Evolutionary conservation across 2,797 vertebrate genomes (phyloP).

Genomic region (Pantherophis vulpinus): DNA sequence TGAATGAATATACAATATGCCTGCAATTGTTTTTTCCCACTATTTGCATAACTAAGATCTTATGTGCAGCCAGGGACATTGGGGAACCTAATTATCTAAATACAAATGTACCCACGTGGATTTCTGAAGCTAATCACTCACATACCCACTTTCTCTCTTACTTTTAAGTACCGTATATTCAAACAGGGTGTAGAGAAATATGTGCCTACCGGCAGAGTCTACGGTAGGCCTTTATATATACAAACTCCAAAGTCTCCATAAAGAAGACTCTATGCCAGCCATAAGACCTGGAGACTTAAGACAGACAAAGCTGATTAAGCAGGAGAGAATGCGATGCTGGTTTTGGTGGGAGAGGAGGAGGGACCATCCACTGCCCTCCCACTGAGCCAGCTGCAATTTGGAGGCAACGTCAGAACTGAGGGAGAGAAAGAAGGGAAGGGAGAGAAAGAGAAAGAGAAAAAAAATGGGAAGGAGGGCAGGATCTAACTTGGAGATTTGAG

Average conservation of each 20-base stretch:
- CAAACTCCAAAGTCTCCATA: too few relatives aligned
- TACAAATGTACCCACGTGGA: too few relatives aligned
- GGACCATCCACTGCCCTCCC: background rate
- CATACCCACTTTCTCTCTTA: background rate
- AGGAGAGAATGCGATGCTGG: slow-evolving; percentile 20
- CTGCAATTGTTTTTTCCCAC: background rate
- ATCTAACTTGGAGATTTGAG: background rate
- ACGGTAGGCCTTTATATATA: background rate
- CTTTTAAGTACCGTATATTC: background rate
- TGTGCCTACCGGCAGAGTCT: background rate
- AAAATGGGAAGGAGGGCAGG: background rate
- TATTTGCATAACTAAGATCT: background rate
- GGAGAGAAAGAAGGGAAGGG: background rate
- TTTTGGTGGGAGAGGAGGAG: slow-evolving; percentile 2
- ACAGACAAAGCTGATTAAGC: slow-evolving; percentile 50
- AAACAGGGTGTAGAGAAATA: background rate
- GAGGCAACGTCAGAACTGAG: slow-evolving; percentile 13
- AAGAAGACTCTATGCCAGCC: background rate
- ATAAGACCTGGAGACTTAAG: slow-evolving; percentile 1
- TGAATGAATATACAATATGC: background rate
- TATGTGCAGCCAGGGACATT: background rate
- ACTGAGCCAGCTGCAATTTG: background rate
- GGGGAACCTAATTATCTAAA: background rate
- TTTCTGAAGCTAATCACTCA: background rate
- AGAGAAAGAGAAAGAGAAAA: background rate